Evolutionary conservation across 2,113 vertebrate genomes (phyloP), one percentile per base, ranked within the genome.

Genomic region (Melanerpes formicivorus): DNA sequence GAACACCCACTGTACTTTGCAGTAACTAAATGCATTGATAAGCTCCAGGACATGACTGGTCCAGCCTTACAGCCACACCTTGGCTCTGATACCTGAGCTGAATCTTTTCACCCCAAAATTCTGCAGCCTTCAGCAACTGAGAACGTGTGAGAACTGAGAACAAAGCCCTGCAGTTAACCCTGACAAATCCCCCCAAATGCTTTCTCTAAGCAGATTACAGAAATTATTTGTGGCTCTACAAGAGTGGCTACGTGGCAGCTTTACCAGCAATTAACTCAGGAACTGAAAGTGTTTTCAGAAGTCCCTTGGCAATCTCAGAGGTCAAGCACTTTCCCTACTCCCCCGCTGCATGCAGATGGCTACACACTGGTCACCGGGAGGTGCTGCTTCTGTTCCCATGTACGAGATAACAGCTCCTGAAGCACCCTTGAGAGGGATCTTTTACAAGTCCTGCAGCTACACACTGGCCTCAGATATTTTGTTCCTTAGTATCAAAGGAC

Each of bases 181-280:
- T 29, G 29, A 75, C 62, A 93, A 90, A 89, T 50, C 64, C 64
- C 46, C 84, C 80, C 77, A 76, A 93, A 58, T 16, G 25, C 14
- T 62, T 94, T 92, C 63, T 80, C 40, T 70, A 73, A 87, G 73
- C 75, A 88, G 73, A 83, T 94, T 79, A 80, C 4, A 0, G 80
- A 52, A 65, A 85, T 95, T 95, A 85, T 95, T 97, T 90, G 95
- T 58, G 80, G 26, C 44, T 88, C 22, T 85, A 44, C 27, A 93
- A 65, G 50, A 66, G 60, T 62, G 65, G 73, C 73, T 96, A 63
- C 81, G 91, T 88, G 86, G n/a, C 29, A 91, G 34, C 44, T 93
- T 96, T 76, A 85, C 25, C 91, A 69, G 69, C 70, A 94, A 95
- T 90, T 93, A 91, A 69, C 70, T 76, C 46, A 86, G 80, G 40